Evolutionary conservation across 2,888 invertebrate genomes (phyloP), one percentile per base, ranked within the genome.

Genomic region (Eumerus sabulonum): DNA sequence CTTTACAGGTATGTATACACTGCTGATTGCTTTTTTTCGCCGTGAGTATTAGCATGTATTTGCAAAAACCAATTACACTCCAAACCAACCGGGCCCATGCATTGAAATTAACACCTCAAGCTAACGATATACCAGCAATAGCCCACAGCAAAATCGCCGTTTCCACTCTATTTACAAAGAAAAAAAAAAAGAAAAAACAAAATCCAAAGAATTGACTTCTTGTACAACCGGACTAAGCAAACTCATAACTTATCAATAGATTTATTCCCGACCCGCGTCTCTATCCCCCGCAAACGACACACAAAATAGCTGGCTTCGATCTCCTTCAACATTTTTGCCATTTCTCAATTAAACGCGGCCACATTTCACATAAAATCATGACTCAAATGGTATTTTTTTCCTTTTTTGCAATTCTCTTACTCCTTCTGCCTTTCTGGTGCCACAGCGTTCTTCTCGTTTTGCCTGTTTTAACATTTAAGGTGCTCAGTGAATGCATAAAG

Each of bases 291-390:
- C 12, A 19, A 17, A 11, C 27, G 51, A 16, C 63, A 53, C 40
- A 38, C 53, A 51, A 45, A 53, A 64, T 63, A 56, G 57, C 59
- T 59, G 54, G 63, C 68, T 73, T 68, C 57, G 60, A 16, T 70
- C 79, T 53, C 74, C 79, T 79, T 70, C 64, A 70, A 79, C 68
- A 79, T 79, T 79, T 79, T 79, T 79, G 79, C 74, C 74, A 79
- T 79, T 74, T 79, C 79, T 79, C 79, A 79, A 79, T 74, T 79
- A 74, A 79, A 79, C 68, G 64, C 74, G 60, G 64, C 74, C 60
- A 74, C 79, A 79, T 74, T 79, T 79, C 74, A 74, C 64, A 70
- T 60, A 79, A 79, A 74, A 74, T 74, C 79, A 70, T 79, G 79
- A 79, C 68, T 74, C 74, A 79, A 79, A 68, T 74, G 64, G 68